phyloP scores from a whole-genome alignment of 2,888 invertebrate species.

The Netelia virgata region DNA sequence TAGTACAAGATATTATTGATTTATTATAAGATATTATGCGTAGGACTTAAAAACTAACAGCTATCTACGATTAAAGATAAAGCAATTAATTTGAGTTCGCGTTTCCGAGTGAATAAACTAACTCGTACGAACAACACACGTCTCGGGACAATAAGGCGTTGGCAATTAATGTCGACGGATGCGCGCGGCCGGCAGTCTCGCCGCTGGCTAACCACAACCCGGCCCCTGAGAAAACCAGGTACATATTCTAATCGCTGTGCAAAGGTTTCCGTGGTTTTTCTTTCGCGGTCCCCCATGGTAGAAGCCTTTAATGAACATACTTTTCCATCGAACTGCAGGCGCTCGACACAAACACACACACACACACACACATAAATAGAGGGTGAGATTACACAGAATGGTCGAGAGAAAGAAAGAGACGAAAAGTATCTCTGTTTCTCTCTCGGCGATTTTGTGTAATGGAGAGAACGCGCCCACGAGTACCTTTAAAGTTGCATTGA shows the following conservation, averaged over 20 bases:
- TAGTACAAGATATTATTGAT: no score
- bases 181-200: background rate
- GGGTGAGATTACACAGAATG: no score
- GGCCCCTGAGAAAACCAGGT: constrained; percentile 31
- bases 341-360: no score
- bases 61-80: no score
- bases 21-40: no score
- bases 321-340: constrained; percentile 34
- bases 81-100: background rate
- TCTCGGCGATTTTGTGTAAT: background rate
- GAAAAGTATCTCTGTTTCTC: no score
- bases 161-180: constrained; percentile 57
- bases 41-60: no score
- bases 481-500: constrained; percentile 62
- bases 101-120: background rate
- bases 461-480: constrained; percentile 35
- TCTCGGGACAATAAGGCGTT: constrained; percentile 55
- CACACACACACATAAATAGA: background rate
- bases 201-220: constrained; percentile 50
- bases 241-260: constrained; percentile 62
- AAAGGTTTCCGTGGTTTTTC: constrained; percentile 30
- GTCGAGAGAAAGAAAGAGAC: no score
- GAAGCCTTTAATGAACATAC: constrained; percentile 55
- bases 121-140: background rate
- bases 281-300: background rate